Evolutionary conservation across 2,888 invertebrate genomes (phyloP), one percentile per base, ranked within the genome.

Genomic region (Anagyrus pseudococci): DNA sequence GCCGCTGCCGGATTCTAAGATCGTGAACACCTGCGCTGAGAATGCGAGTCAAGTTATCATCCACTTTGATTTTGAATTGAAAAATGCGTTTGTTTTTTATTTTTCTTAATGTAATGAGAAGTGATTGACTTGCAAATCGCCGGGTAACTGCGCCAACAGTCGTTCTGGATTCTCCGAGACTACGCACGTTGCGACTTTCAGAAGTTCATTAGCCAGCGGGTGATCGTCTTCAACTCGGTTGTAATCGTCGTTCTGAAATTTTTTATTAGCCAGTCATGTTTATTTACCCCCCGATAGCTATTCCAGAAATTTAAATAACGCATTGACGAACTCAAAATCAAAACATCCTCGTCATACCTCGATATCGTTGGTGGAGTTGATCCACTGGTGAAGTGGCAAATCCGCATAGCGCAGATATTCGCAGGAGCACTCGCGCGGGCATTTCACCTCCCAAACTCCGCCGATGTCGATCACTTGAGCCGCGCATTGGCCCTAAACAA

Each of bases 361-460:
- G 17, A 67, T 54, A 29, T 64, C 62, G 29, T 66, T 57, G 44
- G 64, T 64, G 8, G 71, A 64, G 33, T 70, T 67, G n/a, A 75
- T 64, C 78, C 78, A 78, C 58, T 73, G 77, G n/a, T 76, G 76
- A 19, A 81, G 61, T 4, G 81, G 73, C 62, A 80, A 67, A 67
- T 81, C 80, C 10, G 67, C 67, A 59, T 77, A 79, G 60, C 70
- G 70, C 19, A 76, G 74, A 53, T 76, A 67, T 61, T 78, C 78
- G 62, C 81, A 81, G 10, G 76, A 77, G 70, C 81, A 81, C 48
- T 72, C 69, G 59, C 72, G 72, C 40, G 79, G 80, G 68, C 81
- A 81, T 50, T 71, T 69, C 25, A 70, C 69, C 58, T 75, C 77
- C 79, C 80, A 79, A 33, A 72, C 65, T 49, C 66, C 67, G 47